phyloP scores from a whole-genome alignment of 1,140 invertebrate species.

The Episyrphus balteatus region DNA sequence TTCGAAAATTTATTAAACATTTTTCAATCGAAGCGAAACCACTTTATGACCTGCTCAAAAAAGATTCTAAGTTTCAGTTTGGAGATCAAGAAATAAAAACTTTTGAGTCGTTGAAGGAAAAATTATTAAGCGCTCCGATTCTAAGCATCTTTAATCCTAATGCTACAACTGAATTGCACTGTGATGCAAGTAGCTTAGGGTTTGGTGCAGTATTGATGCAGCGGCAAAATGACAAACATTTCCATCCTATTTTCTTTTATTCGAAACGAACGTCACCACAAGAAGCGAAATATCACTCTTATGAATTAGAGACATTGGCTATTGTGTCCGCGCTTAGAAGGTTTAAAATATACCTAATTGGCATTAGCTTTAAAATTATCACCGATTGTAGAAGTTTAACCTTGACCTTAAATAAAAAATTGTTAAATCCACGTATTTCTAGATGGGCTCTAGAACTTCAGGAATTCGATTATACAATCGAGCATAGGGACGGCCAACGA shows the following conservation, averaged over 20 bases:
- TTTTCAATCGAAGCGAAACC: conserved; percentile 15
- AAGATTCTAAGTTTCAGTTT: conserved; percentile 11
- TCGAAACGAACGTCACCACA: conserved; percentile 27
- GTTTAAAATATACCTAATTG: too few species aligned
- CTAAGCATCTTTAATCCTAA: conserved; percentile 7
- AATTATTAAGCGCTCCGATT: conserved; percentile 7
- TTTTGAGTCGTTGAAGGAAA: conserved; percentile 5
- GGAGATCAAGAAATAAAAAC: conserved; percentile 2
- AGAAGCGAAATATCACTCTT: conserved; percentile 36
- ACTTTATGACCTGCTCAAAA: conserved; percentile 9
- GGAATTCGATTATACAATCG: too few species aligned
- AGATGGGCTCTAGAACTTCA: too few species aligned
- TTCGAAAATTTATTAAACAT: conserved; percentile 13
- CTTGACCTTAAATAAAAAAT: too few species aligned
- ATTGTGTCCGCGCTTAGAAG: too few species aligned
- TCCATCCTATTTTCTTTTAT: too few species aligned
- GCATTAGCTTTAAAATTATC: too few species aligned
- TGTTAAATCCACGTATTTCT: too few species aligned
- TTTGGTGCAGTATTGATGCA: conserved; percentile 25
- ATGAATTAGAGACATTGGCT: too few species aligned
- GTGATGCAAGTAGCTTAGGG: conserved; percentile 13
- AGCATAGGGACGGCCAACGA: too few species aligned
- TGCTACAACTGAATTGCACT: conserved; percentile 11
- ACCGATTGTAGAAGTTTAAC: too few species aligned
- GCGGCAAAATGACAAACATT: conserved; percentile 14